Conservation (phyloP, 2,888 invertebrate species). For the Pseudanteris insignis region DNA sequence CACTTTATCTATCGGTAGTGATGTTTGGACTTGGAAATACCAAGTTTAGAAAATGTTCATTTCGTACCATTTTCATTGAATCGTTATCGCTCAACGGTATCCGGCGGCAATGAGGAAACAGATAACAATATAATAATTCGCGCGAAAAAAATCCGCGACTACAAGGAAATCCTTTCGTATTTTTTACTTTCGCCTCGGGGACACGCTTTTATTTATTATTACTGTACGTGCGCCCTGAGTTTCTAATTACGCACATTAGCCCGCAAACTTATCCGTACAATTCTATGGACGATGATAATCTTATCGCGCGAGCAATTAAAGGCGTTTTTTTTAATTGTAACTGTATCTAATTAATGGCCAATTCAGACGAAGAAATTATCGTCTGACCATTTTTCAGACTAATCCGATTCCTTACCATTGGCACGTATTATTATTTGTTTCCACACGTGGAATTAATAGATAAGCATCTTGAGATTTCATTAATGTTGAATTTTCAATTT, state of each 20-base stretch:
- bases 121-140: conserved; percentile 43
- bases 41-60: conserved; percentile 27
- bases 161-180: conserved; percentile 39
- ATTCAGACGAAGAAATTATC: conserved; percentile 16
- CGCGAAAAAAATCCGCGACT: conserved; percentile 13
- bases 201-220: conserved; percentile 33
- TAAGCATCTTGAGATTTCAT: no score
- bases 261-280: conserved; percentile 21
- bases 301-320: conserved; percentile 27
- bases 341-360: conserved; percentile 30
- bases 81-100: conserved; percentile 54
- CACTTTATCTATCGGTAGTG: no score
- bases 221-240: conserved; percentile 8
- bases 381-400: background rate
- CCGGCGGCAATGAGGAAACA: conserved; percentile 55
- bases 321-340: conserved; percentile 14
- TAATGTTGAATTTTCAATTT: no score
- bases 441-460: no score
- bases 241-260: conserved; percentile 37
- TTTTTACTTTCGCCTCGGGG: conserved; percentile 28
- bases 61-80: conserved; percentile 37
- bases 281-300: conserved; percentile 27
- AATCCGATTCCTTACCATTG: no score
- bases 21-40: no score
- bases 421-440: no score